Conservation (phyloP, 2,113 vertebrate genomes). For the Sinocyclocheilus anophthalmus region DNA sequence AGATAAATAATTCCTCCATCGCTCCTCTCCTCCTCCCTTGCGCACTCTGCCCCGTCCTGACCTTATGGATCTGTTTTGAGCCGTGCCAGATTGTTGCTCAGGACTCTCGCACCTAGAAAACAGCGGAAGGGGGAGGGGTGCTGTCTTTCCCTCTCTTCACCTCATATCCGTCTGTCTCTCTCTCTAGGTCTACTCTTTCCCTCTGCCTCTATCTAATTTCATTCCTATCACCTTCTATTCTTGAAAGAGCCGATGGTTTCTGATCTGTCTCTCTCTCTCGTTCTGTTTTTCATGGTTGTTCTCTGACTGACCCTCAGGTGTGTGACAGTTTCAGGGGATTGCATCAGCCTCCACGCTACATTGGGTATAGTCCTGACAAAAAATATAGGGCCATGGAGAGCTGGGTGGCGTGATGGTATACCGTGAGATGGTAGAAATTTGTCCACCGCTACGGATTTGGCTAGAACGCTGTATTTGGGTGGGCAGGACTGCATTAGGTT, state of each 20-base stretch:
- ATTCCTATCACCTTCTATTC: constrained; percentile 35
- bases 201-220: constrained; percentile 33
- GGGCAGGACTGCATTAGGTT: background rate
- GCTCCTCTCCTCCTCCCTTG: constrained; percentile 40
- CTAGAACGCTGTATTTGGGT: background rate
- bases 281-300: constrained; percentile 16
- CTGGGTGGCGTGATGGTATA: background rate
- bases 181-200: constrained; percentile 36
- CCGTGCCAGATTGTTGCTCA: constrained; percentile 42
- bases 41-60: constrained; percentile 48
- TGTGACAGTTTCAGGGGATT: constrained; percentile 60
- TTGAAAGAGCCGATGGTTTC: constrained; percentile 43
- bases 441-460: background rate
- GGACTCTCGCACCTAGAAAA: constrained; percentile 40
- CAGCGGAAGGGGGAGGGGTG: constrained; percentile 43
- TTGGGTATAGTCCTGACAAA: constrained; percentile 34
- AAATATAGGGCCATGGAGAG: background rate
- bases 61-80: constrained; percentile 55
- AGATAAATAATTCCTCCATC: constrained; percentile 70
- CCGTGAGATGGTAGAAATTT: background rate
- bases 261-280: background rate
- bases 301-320: constrained; percentile 49
- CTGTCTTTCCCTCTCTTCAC: constrained; percentile 60
- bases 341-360: constrained; percentile 47
- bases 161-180: constrained; percentile 65